Percentiles rank a stretch among this genome's conserved stretches.
Evolutionary conservation across 1,140 invertebrate species (phyloP).

Genomic region (Drosophila rufa): DNA sequence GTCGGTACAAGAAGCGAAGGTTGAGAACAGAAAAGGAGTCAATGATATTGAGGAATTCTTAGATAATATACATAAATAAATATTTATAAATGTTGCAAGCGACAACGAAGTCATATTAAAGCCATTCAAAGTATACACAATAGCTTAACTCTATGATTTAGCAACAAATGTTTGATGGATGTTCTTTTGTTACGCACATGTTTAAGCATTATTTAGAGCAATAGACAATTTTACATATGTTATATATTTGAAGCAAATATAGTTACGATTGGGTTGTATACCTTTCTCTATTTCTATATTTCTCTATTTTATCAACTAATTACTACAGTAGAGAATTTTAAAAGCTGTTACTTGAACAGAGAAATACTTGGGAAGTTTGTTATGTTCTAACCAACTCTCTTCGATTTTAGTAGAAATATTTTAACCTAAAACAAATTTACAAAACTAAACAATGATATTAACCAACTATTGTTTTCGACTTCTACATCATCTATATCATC

Average conservation of each 20-base stretch:
- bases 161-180: slow-evolving; percentile 45
- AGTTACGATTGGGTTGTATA: slow-evolving; percentile 63
- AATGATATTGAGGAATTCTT: slow-evolving; percentile 29
- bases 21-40: slow-evolving; percentile 38
- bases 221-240: slow-evolving; percentile 69
- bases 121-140: slow-evolving; percentile 25
- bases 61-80: slow-evolving; percentile 48
- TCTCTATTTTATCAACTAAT: slow-evolving; percentile 17
- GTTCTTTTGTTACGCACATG: slow-evolving; percentile 72
- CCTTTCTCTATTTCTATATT: slow-evolving; percentile 14
- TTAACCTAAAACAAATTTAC: slow-evolving; percentile 58
- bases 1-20: slow-evolving; percentile 24
- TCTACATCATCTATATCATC: slow-evolving; percentile 26
- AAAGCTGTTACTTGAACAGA: slow-evolving; percentile 15
- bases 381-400: slow-evolving; percentile 3
- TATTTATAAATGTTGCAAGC: slow-evolving; percentile 49
- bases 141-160: slow-evolving; percentile 47
- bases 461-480: slow-evolving; percentile 18
- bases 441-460: slow-evolving; percentile 31
- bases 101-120: slow-evolving; percentile 54
- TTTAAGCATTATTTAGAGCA: slow-evolving; percentile 70
- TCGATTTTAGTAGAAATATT: slow-evolving; percentile 14
- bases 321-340: slow-evolving; percentile 47
- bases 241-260: slow-evolving; percentile 30
- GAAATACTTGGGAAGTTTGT: slow-evolving; percentile 18